Conservation (phyloP, 2,888 invertebrate species). For the Scrobipalpa atriplicella region DNA sequence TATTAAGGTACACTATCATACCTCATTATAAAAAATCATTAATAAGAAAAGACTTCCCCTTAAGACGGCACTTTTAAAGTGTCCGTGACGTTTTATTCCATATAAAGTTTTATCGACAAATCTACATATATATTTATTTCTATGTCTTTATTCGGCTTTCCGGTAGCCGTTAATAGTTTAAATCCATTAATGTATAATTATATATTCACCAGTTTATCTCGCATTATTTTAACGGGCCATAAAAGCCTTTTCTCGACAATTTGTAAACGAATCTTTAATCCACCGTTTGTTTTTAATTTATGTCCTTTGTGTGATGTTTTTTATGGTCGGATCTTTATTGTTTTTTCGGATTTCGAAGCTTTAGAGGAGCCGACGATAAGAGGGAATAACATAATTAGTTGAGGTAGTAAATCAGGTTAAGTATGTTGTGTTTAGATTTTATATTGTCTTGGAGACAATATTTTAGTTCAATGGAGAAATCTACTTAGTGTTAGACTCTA, state of each 20-base stretch:
- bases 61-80: conserved; percentile 54
- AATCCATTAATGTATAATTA: conserved; percentile 79
- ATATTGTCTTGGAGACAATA: neutral
- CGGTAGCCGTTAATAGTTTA: conserved; percentile 81
- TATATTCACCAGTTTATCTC: conserved; percentile 73
- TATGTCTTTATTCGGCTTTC: conserved; percentile 79
- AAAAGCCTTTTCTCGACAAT: conserved; percentile 67
- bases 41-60: conserved; percentile 45
- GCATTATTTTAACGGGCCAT: conserved; percentile 77
- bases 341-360: conserved; percentile 28
- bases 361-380: conserved; percentile 24
- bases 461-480: neutral
- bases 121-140: conserved; percentile 81
- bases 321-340: conserved; percentile 38
- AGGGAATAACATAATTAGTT: conserved; percentile 15
- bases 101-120: conserved; percentile 70
- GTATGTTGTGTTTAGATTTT: neutral
- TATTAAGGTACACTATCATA: too few relatives aligned
- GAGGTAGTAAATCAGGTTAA: conserved; percentile 2
- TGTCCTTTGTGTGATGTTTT: conserved; percentile 6
- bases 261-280: conserved; percentile 70
- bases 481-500: too few relatives aligned
- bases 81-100: conserved; percentile 64
- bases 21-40: too few relatives aligned
- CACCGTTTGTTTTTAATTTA: conserved; percentile 41